Percentiles rank a stretch among this genome's conserved stretches.
Evolutionary conservation across 2,888 invertebrate species (phyloP).

Genomic region (Cryptocephalus primarius): DNA sequence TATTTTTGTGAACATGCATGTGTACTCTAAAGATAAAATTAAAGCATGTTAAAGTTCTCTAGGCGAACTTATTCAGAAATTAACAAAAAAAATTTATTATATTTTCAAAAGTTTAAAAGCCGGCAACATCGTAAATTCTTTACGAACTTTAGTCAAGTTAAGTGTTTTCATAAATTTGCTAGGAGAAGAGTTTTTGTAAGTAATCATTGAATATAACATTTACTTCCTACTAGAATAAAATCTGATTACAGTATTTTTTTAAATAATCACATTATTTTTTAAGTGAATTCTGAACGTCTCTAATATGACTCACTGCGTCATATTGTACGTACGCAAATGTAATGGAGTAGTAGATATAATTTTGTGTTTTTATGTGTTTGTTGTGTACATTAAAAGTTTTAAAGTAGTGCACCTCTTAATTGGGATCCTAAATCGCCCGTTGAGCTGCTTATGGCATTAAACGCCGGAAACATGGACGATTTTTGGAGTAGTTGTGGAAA

Average conservation of each 20-base stretch:
- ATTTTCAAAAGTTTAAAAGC: no score
- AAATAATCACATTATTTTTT: not conserved
- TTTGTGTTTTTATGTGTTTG: not conserved
- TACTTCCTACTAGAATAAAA: not conserved
- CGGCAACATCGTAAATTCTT: constrained; percentile 12
- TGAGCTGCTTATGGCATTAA: not conserved
- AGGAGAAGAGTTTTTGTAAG: not conserved
- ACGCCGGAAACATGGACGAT: not conserved
- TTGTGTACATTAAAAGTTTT: not conserved
- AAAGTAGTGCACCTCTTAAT: not conserved
- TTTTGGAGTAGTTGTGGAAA: not conserved
- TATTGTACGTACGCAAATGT: constrained; percentile 4
- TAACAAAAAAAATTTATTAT: no score
- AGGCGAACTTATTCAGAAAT: no score
- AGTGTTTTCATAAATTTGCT: not conserved
- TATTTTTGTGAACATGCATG: no score
- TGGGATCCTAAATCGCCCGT: not conserved
- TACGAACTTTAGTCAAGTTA: constrained; percentile 5
- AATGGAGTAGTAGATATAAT: constrained; percentile 2
- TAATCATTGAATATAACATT: not conserved
- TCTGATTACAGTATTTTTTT: not conserved
- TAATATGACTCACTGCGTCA: constrained; percentile 1
- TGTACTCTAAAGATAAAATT: no score
- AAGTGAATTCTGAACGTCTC: not conserved
- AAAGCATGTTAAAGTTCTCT: no score